A percentile compares a stretch with the other conserved stretches of the same genome.
phyloP scores from a whole-genome alignment of 2,113 vertebrate genomes.

The Cavia aperea region DNA sequence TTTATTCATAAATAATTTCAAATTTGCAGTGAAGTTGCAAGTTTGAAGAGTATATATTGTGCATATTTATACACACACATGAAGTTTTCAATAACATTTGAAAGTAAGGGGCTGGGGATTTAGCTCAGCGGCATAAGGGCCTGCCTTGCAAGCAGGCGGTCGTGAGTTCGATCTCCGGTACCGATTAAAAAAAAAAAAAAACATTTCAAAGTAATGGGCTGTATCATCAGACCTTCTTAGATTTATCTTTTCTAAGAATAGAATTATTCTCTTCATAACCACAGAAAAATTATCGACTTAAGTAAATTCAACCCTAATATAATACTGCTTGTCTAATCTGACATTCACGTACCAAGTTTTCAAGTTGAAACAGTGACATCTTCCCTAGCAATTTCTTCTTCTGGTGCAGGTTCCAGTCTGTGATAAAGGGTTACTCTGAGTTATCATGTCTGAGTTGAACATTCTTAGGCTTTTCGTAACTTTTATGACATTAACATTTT shows the following conservation, averaged over 20 bases:
- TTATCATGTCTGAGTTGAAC: background rate
- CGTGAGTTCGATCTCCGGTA: no score
- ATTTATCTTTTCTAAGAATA: background rate
- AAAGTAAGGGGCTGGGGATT: background rate
- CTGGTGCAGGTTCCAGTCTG: background rate
- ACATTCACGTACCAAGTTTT: background rate
- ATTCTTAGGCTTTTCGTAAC: background rate
- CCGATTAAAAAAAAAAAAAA: no score
- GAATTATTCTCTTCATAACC: background rate
- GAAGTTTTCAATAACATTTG: background rate
- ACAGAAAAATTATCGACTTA: background rate
- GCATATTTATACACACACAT: background rate
- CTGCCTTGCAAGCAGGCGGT: no score
- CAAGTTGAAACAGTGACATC: background rate
- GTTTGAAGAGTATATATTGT: background rate
- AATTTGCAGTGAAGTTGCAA: background rate
- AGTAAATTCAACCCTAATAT: background rate
- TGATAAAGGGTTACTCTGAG: background rate
- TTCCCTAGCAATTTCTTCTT: background rate
- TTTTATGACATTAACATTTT: background rate
- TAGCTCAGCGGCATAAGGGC: no score
- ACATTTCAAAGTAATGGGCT: conserved; percentile 7
- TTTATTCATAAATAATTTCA: conserved; percentile 31
- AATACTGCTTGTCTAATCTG: background rate
- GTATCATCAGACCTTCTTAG: background rate